phyloP scores from a whole-genome alignment of 2,797 vertebrate genomes.

The Oreochromis grahami region DNA sequence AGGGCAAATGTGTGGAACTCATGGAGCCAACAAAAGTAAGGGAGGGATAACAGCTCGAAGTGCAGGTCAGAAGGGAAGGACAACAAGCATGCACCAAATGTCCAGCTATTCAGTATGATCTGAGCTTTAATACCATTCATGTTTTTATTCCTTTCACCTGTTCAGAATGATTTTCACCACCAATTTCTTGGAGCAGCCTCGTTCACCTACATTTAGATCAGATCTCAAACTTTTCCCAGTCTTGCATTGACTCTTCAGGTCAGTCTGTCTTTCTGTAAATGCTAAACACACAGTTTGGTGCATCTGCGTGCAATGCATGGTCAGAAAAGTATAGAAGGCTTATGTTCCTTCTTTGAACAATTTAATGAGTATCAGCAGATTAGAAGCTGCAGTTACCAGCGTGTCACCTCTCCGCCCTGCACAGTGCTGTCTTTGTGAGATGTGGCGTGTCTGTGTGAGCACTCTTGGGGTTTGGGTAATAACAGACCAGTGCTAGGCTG shows the following conservation, averaged over 20 bases:
- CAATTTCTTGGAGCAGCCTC: neutral
- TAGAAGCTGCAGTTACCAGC: neutral
- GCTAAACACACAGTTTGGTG: neutral
- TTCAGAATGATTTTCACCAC: neutral
- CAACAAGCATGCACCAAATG: neutral
- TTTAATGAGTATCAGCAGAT: conserved; percentile 33
- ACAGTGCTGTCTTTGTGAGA: conserved; percentile 43
- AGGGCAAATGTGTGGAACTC: neutral
- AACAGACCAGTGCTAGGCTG: neutral
- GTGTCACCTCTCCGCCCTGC: neutral
- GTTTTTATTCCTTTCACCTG: neutral
- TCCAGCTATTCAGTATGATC: neutral
- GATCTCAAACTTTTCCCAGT: neutral
- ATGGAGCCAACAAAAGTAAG: neutral
- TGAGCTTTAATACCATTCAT: neutral
- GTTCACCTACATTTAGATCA: neutral
- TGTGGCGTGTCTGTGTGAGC: neutral
- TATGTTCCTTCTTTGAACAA: neutral
- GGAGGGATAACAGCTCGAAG: neutral
- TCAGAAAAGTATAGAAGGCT: neutral
- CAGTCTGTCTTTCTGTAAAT: neutral
- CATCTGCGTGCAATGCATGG: neutral
- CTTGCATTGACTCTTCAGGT: neutral
- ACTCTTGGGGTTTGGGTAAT: neutral
- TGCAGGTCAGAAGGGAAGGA: neutral